Base-by-base conservation (phyloP, 2,113 vertebrate genomes). In the Cephalopterus ornatus region DNA sequence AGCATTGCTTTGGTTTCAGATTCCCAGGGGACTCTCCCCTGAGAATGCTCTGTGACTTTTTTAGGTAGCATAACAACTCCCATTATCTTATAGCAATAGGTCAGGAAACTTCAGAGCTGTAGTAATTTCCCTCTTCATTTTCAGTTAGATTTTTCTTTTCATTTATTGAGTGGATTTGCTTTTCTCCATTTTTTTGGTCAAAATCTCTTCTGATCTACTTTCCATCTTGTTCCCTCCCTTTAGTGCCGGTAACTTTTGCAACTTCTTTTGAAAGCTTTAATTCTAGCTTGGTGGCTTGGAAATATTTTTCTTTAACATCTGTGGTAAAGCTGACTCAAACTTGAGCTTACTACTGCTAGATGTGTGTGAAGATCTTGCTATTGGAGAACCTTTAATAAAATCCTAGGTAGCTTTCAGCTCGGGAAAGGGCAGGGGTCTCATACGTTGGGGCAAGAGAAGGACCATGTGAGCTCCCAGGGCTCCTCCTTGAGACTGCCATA, bases 391-490 rank as follows among this genome's bases (percentile, higher is more conserved):
- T 44, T 85, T 61, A 47, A 17, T 47, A 63, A 63, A 62, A 85
- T 24, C 3, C 61, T 66, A 13, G 35, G 7, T 24, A 30, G 15
- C 37, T 81, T 85, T 63, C 62, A 46, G 14, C 41, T 59, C 59
- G 15, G 46, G 44, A 67, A 81, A 30, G 27, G n/a, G 9, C 12
- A 46, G 24, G 19, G 49, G 13, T 49, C 47, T 5, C 0, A 2
- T 73, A 28, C 8, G 15, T 12, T 12, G 28, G 42, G 35, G 21
- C 16, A 37, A 56, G 30, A 27, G 8, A 58, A 81, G 32, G 33
- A 61, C 9, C 0, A 0, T 32, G 21, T 28, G 28, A 1, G 6
- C 9, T 72, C 44, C 32, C 0, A 1, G n/a, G 13, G 26, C 1
- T 1, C 2, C 33, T 44, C 15, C n/a, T 42, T 20, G 15, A 1